These are phyloP conservation scores for Octonoba sinensis DNA, from an alignment of 2,888 invertebrate genomes.

Conservation along the genomic window DNA sequence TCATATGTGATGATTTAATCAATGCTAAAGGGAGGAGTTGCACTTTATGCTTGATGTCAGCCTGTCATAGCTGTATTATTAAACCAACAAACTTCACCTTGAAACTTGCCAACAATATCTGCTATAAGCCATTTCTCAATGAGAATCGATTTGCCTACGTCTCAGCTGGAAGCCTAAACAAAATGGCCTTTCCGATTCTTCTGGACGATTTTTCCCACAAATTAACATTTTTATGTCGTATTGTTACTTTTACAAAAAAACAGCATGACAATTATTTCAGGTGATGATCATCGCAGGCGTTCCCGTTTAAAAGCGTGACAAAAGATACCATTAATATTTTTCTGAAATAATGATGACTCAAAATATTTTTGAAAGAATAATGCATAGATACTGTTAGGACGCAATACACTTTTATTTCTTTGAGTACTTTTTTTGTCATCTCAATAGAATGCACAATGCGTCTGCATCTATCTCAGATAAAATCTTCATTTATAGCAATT, in stretches of 20 bases:
- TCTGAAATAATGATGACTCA: slow-evolving; percentile 23
- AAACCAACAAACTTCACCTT: slow-evolving; percentile 30
- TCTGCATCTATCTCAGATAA: no score
- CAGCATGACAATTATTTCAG: slow-evolving; percentile 24
- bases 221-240: neutral
- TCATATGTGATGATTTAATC: slow-evolving; percentile 46
- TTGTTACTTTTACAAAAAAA: slow-evolving; percentile 33
- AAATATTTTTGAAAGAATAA: neutral
- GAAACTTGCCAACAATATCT: slow-evolving; percentile 7
- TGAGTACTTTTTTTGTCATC: no score
- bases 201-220: slow-evolving; percentile 21
- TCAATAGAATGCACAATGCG: no score
- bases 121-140: neutral
- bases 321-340: slow-evolving; percentile 26
- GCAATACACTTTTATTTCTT: no score
- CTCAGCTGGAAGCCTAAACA: slow-evolving; percentile 25
- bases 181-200: slow-evolving; percentile 35
- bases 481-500: no score
- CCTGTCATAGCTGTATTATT: neutral
- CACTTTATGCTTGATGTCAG: neutral
- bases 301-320: slow-evolving; percentile 27
- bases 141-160: slow-evolving; percentile 11
- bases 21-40: slow-evolving; percentile 41
- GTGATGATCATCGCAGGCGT: slow-evolving; percentile 18
- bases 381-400: no score